Evolutionary conservation across 2,888 invertebrate genomes (phyloP).

Genomic region (Nomada flava): DNA sequence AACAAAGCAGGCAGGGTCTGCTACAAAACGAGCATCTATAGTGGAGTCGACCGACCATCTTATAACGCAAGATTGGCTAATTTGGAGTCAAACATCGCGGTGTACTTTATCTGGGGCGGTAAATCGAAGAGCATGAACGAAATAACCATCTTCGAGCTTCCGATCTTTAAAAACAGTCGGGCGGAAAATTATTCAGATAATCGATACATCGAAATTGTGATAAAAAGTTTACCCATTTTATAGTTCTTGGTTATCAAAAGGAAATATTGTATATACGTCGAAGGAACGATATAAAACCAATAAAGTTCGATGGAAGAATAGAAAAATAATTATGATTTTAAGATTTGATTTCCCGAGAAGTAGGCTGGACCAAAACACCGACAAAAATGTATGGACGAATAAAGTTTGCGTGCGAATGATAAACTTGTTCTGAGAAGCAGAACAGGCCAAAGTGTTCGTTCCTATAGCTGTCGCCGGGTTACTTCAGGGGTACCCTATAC

Average conservation of each 20-base stretch:
- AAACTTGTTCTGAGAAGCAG: constrained; percentile 52
- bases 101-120: constrained; percentile 24
- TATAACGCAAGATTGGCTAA: constrained; percentile 45
- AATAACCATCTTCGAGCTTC: not conserved
- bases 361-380: not conserved
- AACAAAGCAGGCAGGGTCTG: constrained; percentile 3
- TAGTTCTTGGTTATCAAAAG: not conserved
- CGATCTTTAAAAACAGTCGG: not conserved
- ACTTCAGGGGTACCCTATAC: constrained; percentile 18
- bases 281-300: not conserved
- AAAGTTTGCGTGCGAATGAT: constrained; percentile 52
- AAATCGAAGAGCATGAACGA: constrained; percentile 24
- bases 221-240: not conserved
- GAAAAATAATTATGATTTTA: not conserved
- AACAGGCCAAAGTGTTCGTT: constrained; percentile 13
- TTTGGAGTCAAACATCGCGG: constrained; percentile 38
- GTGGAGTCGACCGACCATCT: constrained; percentile 23
- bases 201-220: not conserved
- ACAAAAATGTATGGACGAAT: not conserved
- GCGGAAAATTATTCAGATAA: constrained; percentile 25
- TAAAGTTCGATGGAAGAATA: not conserved
- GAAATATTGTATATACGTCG: not conserved
- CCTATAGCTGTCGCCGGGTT: constrained; percentile 38
- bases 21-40: constrained; percentile 21
- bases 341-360: not conserved